Evolutionary conservation across 2,888 invertebrate genomes (phyloP).

Genomic region (Frankliniella fusca): DNA sequence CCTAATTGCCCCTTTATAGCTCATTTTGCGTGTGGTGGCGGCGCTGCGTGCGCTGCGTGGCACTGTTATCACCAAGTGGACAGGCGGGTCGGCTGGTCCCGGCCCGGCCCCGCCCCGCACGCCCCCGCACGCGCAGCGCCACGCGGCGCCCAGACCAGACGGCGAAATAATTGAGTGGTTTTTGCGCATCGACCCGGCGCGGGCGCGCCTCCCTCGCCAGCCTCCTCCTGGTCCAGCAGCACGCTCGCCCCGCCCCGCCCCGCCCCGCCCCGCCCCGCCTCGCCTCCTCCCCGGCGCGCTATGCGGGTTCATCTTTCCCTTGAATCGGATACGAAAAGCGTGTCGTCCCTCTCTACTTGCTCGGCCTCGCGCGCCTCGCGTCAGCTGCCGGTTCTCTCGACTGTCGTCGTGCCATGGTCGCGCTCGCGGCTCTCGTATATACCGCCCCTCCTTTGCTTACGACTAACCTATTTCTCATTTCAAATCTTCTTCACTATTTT

Average conservation of each 20-base stretch:
- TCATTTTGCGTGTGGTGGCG: conserved; percentile 8
- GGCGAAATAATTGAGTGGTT: conserved; percentile 42
- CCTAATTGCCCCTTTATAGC: conserved; percentile 26
- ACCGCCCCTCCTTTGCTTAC: conserved; percentile 34
- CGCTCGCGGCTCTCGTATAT: no score
- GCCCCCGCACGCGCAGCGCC: conserved; percentile 38
- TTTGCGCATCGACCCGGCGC: conserved; percentile 49
- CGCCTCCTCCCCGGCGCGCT: no score
- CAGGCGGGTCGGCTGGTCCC: conserved; percentile 50
- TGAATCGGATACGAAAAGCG: no score
- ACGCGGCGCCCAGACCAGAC: conserved; percentile 46
- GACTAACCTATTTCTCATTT: background rate
- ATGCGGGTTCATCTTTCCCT: no score
- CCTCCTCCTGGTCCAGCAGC: conserved; percentile 43
- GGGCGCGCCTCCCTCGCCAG: no score
- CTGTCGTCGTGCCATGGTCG: no score
- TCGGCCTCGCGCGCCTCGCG: no score
- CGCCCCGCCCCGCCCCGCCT: no score
- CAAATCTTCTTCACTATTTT: background rate
- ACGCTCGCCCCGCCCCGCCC: no score
- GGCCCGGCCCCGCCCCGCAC: conserved; percentile 49
- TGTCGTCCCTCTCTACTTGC: no score
- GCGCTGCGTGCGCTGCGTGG: conserved; percentile 7
- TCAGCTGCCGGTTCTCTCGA: no score
- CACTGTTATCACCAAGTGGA: conserved; percentile 27